Evolutionary conservation across 2,797 vertebrate genomes (phyloP).

Genomic region (Parambassis ranga): DNA sequence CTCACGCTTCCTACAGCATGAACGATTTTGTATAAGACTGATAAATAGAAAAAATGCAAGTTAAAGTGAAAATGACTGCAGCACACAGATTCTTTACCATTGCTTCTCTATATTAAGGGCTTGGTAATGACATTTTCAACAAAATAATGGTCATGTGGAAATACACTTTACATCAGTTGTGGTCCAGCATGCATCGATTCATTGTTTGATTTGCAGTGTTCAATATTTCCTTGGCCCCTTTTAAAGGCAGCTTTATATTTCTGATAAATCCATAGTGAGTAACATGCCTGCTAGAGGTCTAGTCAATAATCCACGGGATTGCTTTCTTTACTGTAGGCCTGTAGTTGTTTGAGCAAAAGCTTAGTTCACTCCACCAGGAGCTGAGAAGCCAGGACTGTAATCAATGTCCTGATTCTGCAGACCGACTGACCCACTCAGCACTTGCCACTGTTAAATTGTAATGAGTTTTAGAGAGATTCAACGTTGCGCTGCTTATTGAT

Average conservation of each 20-base stretch:
- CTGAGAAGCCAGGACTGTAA: conserved; percentile 29
- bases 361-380: not conserved
- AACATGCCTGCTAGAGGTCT: conserved; percentile 1
- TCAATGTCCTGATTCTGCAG: conserved; percentile 26
- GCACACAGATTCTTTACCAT: too few relatives aligned
- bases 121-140: not conserved
- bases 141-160: not conserved
- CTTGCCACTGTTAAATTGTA: conserved; percentile 57
- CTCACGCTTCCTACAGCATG: not conserved
- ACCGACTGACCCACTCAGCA: conserved; percentile 52
- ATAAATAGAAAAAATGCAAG: too few relatives aligned
- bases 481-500: conserved; percentile 51
- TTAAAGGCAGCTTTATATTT: conserved; percentile 9
- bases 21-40: not conserved
- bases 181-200: not conserved
- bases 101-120: not conserved
- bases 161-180: not conserved
- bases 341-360: conserved; percentile 8
- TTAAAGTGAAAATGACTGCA: too few relatives aligned
- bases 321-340: conserved; percentile 6
- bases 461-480: conserved; percentile 54
- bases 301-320: conserved; percentile 13
- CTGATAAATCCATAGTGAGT: conserved; percentile 11
- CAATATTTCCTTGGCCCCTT: conserved; percentile 23
- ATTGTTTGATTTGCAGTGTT: conserved; percentile 1